Base-by-base conservation (phyloP, 1,140 invertebrate species). In the Oppia nitens region DNA sequence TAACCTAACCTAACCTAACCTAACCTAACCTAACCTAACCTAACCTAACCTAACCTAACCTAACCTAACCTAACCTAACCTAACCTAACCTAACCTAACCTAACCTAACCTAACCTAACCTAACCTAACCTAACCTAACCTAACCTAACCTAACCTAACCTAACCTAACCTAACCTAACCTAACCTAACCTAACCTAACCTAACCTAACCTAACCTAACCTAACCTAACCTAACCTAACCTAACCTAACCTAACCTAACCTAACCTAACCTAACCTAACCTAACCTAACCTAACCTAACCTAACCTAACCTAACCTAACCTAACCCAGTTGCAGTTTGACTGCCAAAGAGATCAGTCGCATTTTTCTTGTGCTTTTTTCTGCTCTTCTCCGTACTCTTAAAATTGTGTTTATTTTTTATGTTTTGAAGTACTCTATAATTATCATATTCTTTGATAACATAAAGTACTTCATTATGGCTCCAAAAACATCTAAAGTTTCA, bases 51-150 rank as follows among this genome's bases (percentile, higher is more conserved):
- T 54, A 28, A n/a, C n/a, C 53, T 23, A 54, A 54, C 53, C 53
- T 54, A 54, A 54, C 53, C 53, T 61, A 67, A 68, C 66, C 64
- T 65, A 68, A 68, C 66, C 66, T 64, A 68, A 54, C 53, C 53
- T 54, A 54, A 54, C 53, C 53, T 54, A 54, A 54, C 53, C 53
- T 23, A 9, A 54, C 12, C 53, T 23, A 54, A 54, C 53, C 53
- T 29, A 54, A 54, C 53, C 53, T 47, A 54, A 32, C 64, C 65
- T 64, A 62, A 67, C 66, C 66, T 62, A 66, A 68, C 65, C 67
- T 62, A 67, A 66, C 66, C 65, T 60, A 67, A 66, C 65, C 66
- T 65, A 66, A 66, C 65, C 62, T 57, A 64, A 64, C 65, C 65
- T 62, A 64, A 60, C 51, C 58, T 47, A 21, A 60, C 59, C 64